These are phyloP conservation scores for Sarcophaga peregrina DNA, from an alignment of 1,140 invertebrate genomes.

Conservation along the genomic window DNA sequence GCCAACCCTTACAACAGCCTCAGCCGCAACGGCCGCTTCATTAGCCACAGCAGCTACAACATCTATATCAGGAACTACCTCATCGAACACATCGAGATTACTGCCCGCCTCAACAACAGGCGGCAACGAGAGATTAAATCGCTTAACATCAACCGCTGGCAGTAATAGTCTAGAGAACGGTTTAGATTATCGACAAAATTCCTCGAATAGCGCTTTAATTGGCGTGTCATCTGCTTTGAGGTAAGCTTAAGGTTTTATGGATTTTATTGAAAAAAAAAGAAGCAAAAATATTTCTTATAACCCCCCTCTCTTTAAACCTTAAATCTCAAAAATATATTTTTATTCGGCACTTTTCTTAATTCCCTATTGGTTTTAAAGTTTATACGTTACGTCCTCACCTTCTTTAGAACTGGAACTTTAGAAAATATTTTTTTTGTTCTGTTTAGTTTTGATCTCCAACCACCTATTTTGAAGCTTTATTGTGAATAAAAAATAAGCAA, in stretches of 20 bases:
- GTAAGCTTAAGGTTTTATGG: conserved; percentile 4
- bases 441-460: neutral
- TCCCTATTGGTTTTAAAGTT: neutral
- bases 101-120: neutral
- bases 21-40: conserved; percentile 52
- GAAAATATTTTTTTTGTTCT: too few species aligned
- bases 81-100: neutral
- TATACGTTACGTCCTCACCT: neutral
- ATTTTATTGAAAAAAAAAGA: neutral
- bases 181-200: conserved; percentile 47
- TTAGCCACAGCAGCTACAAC: conserved; percentile 55
- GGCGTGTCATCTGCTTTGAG: conserved; percentile 3
- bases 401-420: neutral
- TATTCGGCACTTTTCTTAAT: conserved; percentile 17
- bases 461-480: neutral
- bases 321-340: neutral
- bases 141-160: conserved; percentile 22
- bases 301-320: neutral
- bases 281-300: neutral
- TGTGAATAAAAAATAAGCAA: neutral
- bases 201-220: neutral
- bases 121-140: neutral
- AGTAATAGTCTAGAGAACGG: conserved; percentile 46
- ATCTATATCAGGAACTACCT: conserved; percentile 3
- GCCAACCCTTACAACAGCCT: conserved; percentile 54